Evolutionary conservation across 2,797 vertebrate species (phyloP), one percentile per base, ranked within the genome.

Genomic region (Acanthurus tractus): DNA sequence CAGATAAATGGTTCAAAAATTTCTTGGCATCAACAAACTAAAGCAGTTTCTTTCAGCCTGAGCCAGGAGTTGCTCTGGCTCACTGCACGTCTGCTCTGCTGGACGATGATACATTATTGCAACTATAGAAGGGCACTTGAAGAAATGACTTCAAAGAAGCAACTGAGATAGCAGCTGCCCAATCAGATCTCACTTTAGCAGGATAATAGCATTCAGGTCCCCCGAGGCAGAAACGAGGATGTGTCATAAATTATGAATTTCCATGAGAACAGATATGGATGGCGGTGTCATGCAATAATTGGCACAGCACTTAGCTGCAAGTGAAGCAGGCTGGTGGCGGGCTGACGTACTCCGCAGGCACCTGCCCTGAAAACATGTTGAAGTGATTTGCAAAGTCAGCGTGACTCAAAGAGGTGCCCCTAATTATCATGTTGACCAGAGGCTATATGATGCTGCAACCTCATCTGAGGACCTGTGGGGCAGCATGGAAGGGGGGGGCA

Each of bases 181-280:
- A 90, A 90, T 94, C 87, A 86, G 79, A 92, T 92, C 78, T 84
- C 81, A 86, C 79, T 90, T 90, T 70, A 80, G 85, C 63, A 44
- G 61, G 74, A 89, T 90, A 91, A 90, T 89, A 78, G 86, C 85
- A 83, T 87, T 84, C 80, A 77, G 72, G 56, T 87, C 85, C 91
- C 89, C 59, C 62, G 77, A 84, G 88, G 82, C 78, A 75, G 83
- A 71, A 66, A 70, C 22, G 70, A 86, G 86, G 79, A 86, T 86
- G 88, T 86, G 84, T 89, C 82, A 92, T 94, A 90, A 92, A 93
- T 92, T 89, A 91, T 90, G 74, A 85, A 88, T 92, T 88, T 92
- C 81, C 76, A 76, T 73, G 74, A 83, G 83, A 91, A 85, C 79
- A 79, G 86, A 90, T 92, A 87, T 85, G 83, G 86, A 91, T 86